phyloP scores from a whole-genome alignment of 2,113 vertebrate genomes.

The Vombatus ursinus region DNA sequence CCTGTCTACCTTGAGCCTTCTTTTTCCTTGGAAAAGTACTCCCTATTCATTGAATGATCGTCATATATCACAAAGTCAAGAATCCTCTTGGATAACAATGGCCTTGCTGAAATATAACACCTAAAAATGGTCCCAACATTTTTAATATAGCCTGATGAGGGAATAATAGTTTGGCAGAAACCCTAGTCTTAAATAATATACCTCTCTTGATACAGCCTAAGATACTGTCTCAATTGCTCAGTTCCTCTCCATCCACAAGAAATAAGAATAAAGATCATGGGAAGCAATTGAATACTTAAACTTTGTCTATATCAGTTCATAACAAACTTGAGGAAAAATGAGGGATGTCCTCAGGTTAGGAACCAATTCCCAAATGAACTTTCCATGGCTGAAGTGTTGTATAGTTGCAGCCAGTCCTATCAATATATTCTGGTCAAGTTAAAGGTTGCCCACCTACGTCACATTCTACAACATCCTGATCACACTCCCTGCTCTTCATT shows the following conservation, averaged over 20 bases:
- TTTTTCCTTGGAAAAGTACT: not conserved
- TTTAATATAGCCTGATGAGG: not conserved
- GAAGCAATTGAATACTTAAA: not conserved
- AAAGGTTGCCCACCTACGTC: not conserved
- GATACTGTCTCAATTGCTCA: not conserved
- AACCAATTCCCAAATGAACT: not conserved
- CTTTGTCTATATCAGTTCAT: not conserved
- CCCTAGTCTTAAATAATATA: not conserved
- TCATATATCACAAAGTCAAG: not conserved
- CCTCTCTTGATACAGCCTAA: not conserved
- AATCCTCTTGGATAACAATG: not conserved
- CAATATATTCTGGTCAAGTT: not conserved
- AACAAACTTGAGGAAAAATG: not conserved
- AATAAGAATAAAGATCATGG: not conserved
- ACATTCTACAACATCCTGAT: not conserved
- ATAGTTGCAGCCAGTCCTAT: not conserved
- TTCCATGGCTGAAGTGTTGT: not conserved
- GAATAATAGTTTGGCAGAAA: not conserved
- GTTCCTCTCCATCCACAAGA: not conserved
- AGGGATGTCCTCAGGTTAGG: not conserved
- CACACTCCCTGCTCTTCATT: not conserved
- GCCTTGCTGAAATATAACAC: not conserved
- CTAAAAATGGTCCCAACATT: not conserved
- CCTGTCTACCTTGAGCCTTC: not conserved
- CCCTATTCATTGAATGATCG: not conserved